Percentiles rank a stretch among this genome's conserved stretches.
phyloP scores from a whole-genome alignment of 1,140 invertebrate genomes.

The Galleria mellonella region DNA sequence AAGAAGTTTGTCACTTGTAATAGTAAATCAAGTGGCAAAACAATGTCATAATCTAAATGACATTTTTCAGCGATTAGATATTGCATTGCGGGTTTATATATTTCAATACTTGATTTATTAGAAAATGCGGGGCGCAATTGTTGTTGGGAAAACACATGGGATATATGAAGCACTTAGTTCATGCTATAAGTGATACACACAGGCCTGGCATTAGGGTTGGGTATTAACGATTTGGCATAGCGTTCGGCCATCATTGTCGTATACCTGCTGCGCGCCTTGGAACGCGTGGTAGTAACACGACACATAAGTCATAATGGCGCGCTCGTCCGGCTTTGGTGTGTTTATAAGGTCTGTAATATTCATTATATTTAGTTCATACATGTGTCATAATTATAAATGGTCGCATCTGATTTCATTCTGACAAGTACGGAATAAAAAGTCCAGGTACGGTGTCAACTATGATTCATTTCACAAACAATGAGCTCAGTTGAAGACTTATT shows the following conservation, averaged over 20 bases:
- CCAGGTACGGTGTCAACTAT: slow-evolving; percentile 11
- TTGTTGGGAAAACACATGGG: no score
- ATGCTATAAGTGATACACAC: slow-evolving; percentile 69
- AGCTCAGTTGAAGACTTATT: no score
- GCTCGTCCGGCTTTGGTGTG: slow-evolving; percentile 97
- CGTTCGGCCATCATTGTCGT: slow-evolving; percentile 33
- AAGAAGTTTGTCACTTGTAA: no score
- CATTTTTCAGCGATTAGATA: no score
- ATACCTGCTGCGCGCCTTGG: slow-evolving; percentile 97
- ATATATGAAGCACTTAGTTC: slow-evolving; percentile 28
- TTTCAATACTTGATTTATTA: no score
- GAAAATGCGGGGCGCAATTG: no score
- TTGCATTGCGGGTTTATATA: no score
- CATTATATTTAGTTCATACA: slow-evolving; percentile 22
- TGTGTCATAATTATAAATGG: no score
- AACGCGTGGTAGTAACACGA: slow-evolving; percentile 99
- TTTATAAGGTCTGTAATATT: slow-evolving; percentile 94
- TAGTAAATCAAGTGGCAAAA: no score
- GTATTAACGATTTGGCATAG: slow-evolving; percentile 26
- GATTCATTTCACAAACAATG: slow-evolving; percentile 8
- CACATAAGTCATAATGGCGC: slow-evolving; percentile 98
- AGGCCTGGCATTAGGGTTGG: slow-evolving; percentile 55
- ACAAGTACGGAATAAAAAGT: slow-evolving; percentile 7
- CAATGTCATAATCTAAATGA: no score
- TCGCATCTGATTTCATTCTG: no score